Percentiles rank a stretch among this genome's conserved stretches.
Conservation (phyloP, 2,113 vertebrate species). For the Antechinus flavipes region DNA sequence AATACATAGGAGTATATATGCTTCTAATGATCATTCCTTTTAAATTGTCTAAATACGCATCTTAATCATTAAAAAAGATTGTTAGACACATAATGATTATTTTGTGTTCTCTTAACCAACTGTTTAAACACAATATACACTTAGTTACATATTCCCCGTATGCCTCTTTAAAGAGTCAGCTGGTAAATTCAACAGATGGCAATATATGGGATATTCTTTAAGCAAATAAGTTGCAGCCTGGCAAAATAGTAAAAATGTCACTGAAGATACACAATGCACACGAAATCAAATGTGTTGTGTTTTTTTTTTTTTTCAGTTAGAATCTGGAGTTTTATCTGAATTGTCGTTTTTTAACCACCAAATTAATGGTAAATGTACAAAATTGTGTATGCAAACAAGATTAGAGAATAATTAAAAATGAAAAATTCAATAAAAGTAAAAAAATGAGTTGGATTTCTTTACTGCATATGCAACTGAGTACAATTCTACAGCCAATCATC, state of each 20-base stretch:
- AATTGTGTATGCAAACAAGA: constrained; percentile 23
- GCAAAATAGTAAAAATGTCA: constrained; percentile 36
- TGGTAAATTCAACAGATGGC: constrained; percentile 44
- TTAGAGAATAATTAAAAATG: constrained; percentile 10
- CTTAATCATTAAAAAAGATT: constrained; percentile 37
- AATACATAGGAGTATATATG: not conserved
- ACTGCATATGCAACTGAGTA: not conserved
- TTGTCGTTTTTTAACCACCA: not conserved
- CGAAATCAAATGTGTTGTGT: not conserved
- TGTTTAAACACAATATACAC: constrained; percentile 11
- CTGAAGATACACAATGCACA: not conserved
- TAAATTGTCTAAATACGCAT: constrained; percentile 11
- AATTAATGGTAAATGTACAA: constrained; percentile 36
- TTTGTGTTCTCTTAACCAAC: constrained; percentile 48
- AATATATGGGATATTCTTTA: constrained; percentile 53
- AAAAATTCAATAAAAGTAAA: not conserved
- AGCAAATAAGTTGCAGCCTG: constrained; percentile 45
- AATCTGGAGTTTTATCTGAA: not conserved
- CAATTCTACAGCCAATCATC: not conserved
- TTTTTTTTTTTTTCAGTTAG: constrained; percentile 25
- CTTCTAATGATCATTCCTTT: not conserved
- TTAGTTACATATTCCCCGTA: not conserved
- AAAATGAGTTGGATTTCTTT: not conserved
- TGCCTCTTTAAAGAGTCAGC: constrained; percentile 48
- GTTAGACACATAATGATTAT: constrained; percentile 47